Base-by-base conservation (phyloP, 2,113 vertebrate species). In the Gobiocypris rarus region DNA sequence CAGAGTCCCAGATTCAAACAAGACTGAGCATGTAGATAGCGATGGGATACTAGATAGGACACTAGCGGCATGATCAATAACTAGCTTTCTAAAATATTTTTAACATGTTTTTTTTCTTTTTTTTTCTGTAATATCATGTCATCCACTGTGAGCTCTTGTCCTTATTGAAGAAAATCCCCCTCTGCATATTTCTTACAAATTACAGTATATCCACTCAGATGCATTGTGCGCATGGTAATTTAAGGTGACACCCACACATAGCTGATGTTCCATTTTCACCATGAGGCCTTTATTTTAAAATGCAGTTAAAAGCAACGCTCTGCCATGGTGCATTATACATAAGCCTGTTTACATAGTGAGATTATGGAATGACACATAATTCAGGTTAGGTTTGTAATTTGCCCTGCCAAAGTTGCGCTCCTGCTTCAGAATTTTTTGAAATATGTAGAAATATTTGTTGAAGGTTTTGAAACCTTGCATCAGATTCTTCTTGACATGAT, bases 171-270 rank as follows among this genome's bases (percentile, higher is more conserved):
- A 75, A 90, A 91, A 93, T 91, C 89, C 88, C 85, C 91, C 69
- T 77, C 89, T 90, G 88, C 86, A 70, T 90, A 87, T 89, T 91
- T 92, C 81, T 86, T 87, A 86, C 89, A 93, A 91, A 93, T 92
- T 86, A 92, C 90, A 92, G 89, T 91, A 90, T 89, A 93, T 93
- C 90, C 89, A 79, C 24, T 88, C 80, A 80, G 84, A 90, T 90
- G 67, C 87, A 90, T 91, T 91, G 89, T 92, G 90, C 81, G 85
- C 85, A 87, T 82, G 87, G 85, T 95, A 91, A 93, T 93, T 93
- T 90, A 92, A 91, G 89, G 91, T 89, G 91, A 93, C 94, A 93
- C 92, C 93, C 92, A 94, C 93, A 92, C 88, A 90, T 87, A 90
- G 88, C 81, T 91, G 87, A 91, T 89, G 93, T 89, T 91, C 88